Percentiles rank a stretch among this genome's conserved stretches.
These are phyloP conservation scores for Pachyramphus minor DNA, from an alignment of 2,113 vertebrate genomes.

Conservation along the genomic window DNA sequence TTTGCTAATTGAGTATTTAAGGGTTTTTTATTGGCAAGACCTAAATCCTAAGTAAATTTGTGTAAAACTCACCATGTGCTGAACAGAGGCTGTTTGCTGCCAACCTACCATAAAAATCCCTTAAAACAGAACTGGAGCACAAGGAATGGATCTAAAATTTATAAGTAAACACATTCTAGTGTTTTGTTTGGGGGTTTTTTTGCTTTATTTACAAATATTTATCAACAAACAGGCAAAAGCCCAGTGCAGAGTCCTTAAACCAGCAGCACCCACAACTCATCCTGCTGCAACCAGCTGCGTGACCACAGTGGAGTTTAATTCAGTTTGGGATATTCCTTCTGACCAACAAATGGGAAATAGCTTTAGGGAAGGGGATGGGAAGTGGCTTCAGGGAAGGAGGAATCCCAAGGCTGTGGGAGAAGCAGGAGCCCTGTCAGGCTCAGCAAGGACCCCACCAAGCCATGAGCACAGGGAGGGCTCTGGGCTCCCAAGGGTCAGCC, in stretches of 20 bases:
- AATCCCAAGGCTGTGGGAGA: neutral
- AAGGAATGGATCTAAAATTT: neutral
- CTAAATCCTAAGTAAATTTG: neutral
- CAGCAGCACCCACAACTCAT: neutral
- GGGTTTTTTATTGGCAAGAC: neutral
- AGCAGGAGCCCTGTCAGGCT: neutral
- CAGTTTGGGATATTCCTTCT: neutral
- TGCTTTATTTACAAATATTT: neutral
- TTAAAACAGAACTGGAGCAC: neutral
- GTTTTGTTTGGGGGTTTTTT: too few species aligned
- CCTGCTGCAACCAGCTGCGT: accelerated
- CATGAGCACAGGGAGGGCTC: neutral
- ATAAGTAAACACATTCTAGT: neutral
- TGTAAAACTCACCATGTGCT: neutral
- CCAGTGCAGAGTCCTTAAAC: neutral
- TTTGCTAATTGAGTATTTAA: neutral
- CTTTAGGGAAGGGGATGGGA: neutral
- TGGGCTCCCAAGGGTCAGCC: neutral
- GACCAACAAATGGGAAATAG: neutral
- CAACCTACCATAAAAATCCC: neutral
- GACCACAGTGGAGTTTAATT: accelerated
- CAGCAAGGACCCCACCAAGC: neutral
- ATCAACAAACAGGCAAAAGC: neutral
- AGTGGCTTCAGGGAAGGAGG: neutral
- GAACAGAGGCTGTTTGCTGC: neutral